phyloP scores from a whole-genome alignment of 2,797 vertebrate species.

The Takifugu rubripes region DNA sequence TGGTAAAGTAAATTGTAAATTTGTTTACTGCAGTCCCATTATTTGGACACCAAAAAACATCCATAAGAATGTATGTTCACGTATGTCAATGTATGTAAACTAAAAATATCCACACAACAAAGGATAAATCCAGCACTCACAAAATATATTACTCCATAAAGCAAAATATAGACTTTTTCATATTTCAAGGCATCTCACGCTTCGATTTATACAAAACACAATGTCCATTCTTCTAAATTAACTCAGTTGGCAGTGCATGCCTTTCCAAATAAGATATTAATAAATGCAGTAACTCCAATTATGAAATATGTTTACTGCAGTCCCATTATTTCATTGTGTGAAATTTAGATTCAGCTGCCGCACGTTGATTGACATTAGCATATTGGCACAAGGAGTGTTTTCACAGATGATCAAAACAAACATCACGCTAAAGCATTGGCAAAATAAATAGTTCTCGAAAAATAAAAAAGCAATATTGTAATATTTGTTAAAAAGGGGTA shows the following conservation, averaged over 20 bases:
- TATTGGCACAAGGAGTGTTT: conserved; percentile 39
- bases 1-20: conserved; percentile 10
- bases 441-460: conserved; percentile 33
- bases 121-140: neutral
- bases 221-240: conserved; percentile 11
- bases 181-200: conserved; percentile 2
- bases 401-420: conserved; percentile 41
- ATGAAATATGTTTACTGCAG: conserved; percentile 38
- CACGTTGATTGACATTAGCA: conserved; percentile 21
- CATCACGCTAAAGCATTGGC: conserved; percentile 1
- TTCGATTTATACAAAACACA: conserved; percentile 18
- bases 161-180: neutral
- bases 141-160: conserved; percentile 2
- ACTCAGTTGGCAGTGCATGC: conserved; percentile 12
- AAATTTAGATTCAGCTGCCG: conserved; percentile 42
- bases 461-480: conserved; percentile 15
- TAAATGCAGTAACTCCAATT: conserved; percentile 4
- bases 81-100: neutral
- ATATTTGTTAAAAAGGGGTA: conserved; percentile 33
- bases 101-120: neutral
- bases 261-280: conserved; percentile 3
- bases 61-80: neutral
- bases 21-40: neutral
- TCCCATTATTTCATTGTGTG: conserved; percentile 14
- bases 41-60: conserved; percentile 1